Evolutionary conservation across 2,797 vertebrate species (phyloP).

Genomic region (Gorsachius magnificus): DNA sequence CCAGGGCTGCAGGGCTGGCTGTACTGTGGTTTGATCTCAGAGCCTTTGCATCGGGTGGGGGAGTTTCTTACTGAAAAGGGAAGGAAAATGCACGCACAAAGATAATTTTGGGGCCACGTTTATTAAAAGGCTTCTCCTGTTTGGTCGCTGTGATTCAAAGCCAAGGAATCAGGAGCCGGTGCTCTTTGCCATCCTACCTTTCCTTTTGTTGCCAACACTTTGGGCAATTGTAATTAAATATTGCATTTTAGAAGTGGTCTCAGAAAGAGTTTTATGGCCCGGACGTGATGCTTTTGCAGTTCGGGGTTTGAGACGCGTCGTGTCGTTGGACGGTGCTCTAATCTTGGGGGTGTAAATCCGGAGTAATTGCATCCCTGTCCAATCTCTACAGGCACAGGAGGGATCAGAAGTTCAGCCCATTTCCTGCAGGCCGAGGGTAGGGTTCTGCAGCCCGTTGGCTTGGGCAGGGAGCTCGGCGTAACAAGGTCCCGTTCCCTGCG

Average conservation of each 20-base stretch:
- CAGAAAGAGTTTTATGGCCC: not conserved
- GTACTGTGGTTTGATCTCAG: not conserved
- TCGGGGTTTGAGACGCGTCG: fast-evolving
- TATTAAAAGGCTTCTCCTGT: not conserved
- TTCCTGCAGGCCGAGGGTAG: not conserved
- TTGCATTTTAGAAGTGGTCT: not conserved
- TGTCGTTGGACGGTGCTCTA: not conserved
- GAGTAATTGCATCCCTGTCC: not conserved
- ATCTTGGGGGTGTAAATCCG: not conserved
- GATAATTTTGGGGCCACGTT: not conserved
- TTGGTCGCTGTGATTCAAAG: not conserved
- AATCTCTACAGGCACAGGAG: not conserved
- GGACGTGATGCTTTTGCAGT: not conserved
- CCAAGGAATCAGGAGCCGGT: not conserved
- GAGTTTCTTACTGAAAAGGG: not conserved
- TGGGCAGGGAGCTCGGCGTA: not conserved
- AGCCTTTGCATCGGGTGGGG: fast-evolving
- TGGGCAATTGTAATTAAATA: not conserved
- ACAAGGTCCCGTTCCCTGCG: not conserved
- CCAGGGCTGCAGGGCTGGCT: not conserved
- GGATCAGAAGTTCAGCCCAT: not conserved
- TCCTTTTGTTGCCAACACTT: not conserved
- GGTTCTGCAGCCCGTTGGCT: not conserved
- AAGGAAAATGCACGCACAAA: not conserved
- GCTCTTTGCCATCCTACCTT: not conserved